Evolutionary conservation across 2,113 vertebrate genomes (phyloP), one percentile per base, ranked within the genome.

Genomic region (Paradoxurus hermaphroditus): DNA sequence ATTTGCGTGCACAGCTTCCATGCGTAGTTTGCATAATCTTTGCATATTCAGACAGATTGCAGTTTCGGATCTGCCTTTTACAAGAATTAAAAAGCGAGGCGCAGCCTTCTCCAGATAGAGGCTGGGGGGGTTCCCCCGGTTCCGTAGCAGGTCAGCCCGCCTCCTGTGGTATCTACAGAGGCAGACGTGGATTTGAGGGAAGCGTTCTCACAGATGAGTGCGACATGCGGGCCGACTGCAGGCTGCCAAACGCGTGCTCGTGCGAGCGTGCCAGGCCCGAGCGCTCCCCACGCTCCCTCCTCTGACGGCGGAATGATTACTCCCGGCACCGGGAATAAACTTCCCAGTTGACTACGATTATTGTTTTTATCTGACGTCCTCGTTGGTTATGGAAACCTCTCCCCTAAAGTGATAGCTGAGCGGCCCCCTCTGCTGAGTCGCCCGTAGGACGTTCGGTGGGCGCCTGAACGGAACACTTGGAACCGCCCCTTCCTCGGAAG

Each of bases 191-290:
- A 95, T 44, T 2, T 21, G 29, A 97, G 63, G 90, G 68, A 79
- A 83, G 53, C 93, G 27, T 98, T 97, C 85, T 90, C 95, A 56
- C 78, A 91, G 94, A 84, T 87, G 9, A 90, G 73, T 13, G 2
- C 90, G 68, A 86, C 93, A 21, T n/a, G 39, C 59, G 56, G 95
- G 93, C 95, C 89, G 86, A 56, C 93, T 81, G 56, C 62, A n/a
- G 29, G 87, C 83, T 87, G 94, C 78, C 94, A 92, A 2, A 16
- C n/a, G 7, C 23, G 46, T 78, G 91, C 62, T 73, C 29, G 29
- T 29, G 53, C 46, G 75, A 39, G 65, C 2, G 31, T 44, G 78
- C 79, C 89, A 96, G 53, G 59, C 88, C 25, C 63, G 96, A 92
- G 72, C 90, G 14, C 78, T 68, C 23, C 68, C 97, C 63, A 0